Conservation (phyloP, 1,140 invertebrate species). For the Olivierus martensii region DNA sequence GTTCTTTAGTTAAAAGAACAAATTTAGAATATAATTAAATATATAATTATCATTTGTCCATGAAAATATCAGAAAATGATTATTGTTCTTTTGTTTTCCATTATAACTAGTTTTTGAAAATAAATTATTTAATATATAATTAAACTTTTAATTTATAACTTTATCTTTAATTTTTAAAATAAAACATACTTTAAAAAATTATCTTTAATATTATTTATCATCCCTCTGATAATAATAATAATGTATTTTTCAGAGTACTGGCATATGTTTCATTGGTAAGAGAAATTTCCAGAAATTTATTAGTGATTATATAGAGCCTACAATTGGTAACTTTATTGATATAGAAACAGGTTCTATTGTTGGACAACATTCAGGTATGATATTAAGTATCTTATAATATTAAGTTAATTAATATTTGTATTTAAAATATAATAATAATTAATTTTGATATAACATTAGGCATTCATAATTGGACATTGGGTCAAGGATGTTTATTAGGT, state of each 20-base stretch:
- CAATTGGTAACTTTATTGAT: slow-evolving; percentile 66
- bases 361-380: slow-evolving; percentile 59
- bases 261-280: slow-evolving; percentile 90
- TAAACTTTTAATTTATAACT: background rate
- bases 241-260: slow-evolving; percentile 51
- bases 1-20: too few species aligned
- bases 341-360: slow-evolving; percentile 57
- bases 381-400: background rate
- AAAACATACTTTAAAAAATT: background rate
- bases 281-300: slow-evolving; percentile 42
- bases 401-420: background rate
- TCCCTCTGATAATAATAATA: background rate
- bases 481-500: slow-evolving; percentile 57
- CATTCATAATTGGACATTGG: slow-evolving; percentile 78
- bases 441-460: slow-evolving; percentile 22
- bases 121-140: too few species aligned
- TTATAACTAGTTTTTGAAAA: too few species aligned
- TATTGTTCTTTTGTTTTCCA: too few species aligned
- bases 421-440: slow-evolving; percentile 17
- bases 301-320: slow-evolving; percentile 58
- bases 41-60: too few species aligned
- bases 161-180: background rate
- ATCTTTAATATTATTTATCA: background rate
- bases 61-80: too few species aligned
- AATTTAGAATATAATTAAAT: too few species aligned